A percentile compares a stretch with the other conserved stretches of the same genome.
Conservation (phyloP, 1,140 invertebrate genomes). For the Philotrypesis tridentata region DNA sequence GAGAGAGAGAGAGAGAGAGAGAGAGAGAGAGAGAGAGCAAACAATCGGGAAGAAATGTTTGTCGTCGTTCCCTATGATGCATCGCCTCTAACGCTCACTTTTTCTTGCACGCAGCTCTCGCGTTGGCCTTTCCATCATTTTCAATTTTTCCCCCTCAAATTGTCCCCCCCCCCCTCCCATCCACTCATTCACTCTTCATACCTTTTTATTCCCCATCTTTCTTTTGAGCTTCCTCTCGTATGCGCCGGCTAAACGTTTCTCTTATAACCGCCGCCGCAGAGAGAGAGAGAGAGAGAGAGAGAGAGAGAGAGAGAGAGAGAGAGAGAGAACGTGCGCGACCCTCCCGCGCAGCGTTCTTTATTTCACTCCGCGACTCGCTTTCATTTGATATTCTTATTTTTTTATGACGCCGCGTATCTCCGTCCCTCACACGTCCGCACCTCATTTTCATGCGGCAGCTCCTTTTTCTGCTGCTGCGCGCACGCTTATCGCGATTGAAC, state of each 20-base stretch:
- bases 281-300: too few relatives aligned
- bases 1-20: too few relatives aligned
- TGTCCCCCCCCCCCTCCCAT: background rate
- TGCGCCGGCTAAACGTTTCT: constrained; percentile 1
- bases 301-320: too few relatives aligned
- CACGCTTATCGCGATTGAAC: constrained; percentile 36
- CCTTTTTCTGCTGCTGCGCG: background rate
- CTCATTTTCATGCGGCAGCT: background rate
- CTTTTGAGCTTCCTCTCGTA: background rate
- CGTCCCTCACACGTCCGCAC: constrained; percentile 9
- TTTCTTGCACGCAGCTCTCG: background rate
- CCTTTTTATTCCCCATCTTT: background rate
- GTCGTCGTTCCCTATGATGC: constrained; percentile 1
- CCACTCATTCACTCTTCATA: background rate
- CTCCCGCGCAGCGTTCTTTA: background rate
- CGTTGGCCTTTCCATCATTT: constrained; percentile 26
- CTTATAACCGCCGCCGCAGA: background rate
- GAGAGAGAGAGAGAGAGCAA: too few relatives aligned
- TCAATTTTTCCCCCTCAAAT: constrained; percentile 28
- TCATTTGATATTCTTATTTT: constrained; percentile 40
- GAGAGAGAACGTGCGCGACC: too few relatives aligned
- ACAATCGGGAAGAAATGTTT: constrained; percentile 26
- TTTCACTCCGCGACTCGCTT: background rate
- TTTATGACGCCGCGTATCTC: background rate
- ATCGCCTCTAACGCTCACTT: background rate